Conservation (phyloP, 2,113 vertebrate genomes). For the Phyllostomus hastatus region DNA sequence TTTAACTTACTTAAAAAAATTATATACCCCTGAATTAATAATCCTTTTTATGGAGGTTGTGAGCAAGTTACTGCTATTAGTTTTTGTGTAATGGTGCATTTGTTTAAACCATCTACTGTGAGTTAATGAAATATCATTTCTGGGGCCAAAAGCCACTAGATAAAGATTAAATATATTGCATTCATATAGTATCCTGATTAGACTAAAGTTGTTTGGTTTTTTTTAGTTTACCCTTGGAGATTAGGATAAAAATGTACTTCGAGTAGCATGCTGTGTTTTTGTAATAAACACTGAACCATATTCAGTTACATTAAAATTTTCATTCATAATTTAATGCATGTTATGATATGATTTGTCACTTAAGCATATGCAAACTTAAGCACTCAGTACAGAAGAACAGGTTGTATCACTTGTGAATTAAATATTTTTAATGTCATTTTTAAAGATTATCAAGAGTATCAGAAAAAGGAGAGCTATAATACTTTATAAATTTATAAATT, state of each 20-base stretch:
- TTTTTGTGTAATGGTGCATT: constrained; percentile 5
- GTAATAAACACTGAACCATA: constrained; percentile 51
- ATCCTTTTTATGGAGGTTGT: background rate
- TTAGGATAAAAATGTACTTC: constrained; percentile 55
- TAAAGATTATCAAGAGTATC: constrained; percentile 37
- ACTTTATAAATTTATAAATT: constrained; percentile 49
- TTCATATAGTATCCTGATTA: constrained; percentile 37
- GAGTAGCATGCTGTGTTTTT: constrained; percentile 26
- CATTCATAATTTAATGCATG: constrained; percentile 64
- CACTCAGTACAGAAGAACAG: constrained; percentile 50
- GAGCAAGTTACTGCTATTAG: background rate
- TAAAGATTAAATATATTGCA: constrained; percentile 52
- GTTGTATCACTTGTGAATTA: constrained; percentile 54
- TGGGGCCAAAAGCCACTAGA: constrained; percentile 20
- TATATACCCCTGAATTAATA: background rate
- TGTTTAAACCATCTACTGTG: constrained; percentile 42
- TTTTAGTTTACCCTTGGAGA: constrained; percentile 39
- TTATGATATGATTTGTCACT: constrained; percentile 58
- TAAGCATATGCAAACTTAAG: constrained; percentile 61
- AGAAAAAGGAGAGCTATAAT: constrained; percentile 49
- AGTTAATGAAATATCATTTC: constrained; percentile 60
- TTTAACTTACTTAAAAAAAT: background rate
- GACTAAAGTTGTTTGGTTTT: constrained; percentile 26
- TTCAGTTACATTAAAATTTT: constrained; percentile 46
- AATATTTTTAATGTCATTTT: constrained; percentile 40